These are phyloP conservation scores for Charaxes varanes DNA, from an alignment of 1,140 invertebrate genomes.

Conservation along the genomic window DNA sequence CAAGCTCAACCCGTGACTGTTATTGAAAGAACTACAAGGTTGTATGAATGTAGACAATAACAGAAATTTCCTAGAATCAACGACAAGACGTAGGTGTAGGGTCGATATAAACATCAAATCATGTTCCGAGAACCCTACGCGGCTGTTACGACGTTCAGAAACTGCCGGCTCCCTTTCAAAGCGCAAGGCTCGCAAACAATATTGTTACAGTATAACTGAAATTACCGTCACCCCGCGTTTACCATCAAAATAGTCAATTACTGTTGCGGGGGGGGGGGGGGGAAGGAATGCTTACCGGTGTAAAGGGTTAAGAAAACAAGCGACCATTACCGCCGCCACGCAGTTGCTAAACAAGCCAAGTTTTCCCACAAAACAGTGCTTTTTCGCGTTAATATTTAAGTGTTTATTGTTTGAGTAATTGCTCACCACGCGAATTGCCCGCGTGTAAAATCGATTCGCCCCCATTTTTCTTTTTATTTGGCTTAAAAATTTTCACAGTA, in stretches of 20 bases:
- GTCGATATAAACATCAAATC: slow-evolving; percentile 28
- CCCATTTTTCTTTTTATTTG: no score
- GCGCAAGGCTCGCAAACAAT: slow-evolving; percentile 23
- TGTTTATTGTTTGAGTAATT: slow-evolving; percentile 56
- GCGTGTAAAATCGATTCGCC: slow-evolving; percentile 66
- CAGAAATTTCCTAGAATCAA: no score
- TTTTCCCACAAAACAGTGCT: slow-evolving; percentile 59
- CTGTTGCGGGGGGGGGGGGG: slow-evolving; percentile 34
- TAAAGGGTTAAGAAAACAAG: slow-evolving; percentile 51
- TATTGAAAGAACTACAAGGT: no score
- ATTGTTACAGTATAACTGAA: slow-evolving; percentile 38
- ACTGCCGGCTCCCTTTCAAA: slow-evolving; percentile 24
- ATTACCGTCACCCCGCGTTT: slow-evolving; percentile 53
- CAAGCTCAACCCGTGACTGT: no score
- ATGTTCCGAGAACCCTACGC: slow-evolving; percentile 18
- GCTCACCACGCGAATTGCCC: slow-evolving; percentile 47
- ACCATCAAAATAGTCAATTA: slow-evolving; percentile 65
- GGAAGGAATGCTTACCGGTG: slow-evolving; percentile 40
- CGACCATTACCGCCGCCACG: slow-evolving; percentile 33
- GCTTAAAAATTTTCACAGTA: no score
- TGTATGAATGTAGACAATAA: no score
- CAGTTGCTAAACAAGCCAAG: slow-evolving; percentile 60
- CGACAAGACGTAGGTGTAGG: no score
- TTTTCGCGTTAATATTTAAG: slow-evolving; percentile 60
- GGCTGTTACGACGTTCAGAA: slow-evolving; percentile 15